Evolutionary conservation across 2,888 invertebrate species (phyloP).

Genomic region (Synergus itoensis): DNA sequence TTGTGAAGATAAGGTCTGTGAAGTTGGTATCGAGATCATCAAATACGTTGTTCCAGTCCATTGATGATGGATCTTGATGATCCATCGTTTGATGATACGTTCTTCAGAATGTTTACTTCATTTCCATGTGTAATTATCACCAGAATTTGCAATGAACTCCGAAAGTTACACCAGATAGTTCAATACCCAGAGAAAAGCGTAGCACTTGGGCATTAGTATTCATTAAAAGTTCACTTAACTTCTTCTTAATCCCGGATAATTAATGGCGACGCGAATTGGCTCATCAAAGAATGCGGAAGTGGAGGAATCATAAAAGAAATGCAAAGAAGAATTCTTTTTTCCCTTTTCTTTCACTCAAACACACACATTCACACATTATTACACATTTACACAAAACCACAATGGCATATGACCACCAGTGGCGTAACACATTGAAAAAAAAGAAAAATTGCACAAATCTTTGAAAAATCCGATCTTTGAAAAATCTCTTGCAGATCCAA

Average conservation of each 20-base stretch:
- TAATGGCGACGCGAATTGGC: slow-evolving; percentile 1
- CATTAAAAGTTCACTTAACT: slow-evolving; percentile 12
- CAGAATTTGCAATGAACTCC: not conserved
- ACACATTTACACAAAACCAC: slow-evolving; percentile 41
- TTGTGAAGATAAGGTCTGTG: not conserved
- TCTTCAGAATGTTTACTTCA: not conserved
- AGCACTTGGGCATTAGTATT: slow-evolving; percentile 14
- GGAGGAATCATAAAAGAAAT: not conserved
- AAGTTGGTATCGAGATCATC: not conserved
- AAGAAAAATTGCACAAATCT: not conserved
- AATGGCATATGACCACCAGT: slow-evolving; percentile 17
- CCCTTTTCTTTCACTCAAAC: slow-evolving; percentile 20
- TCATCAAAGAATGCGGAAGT: not conserved
- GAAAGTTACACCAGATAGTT: not conserved
- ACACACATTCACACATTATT: slow-evolving; percentile 44
- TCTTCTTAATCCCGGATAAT: not conserved
- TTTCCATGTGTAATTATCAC: not conserved
- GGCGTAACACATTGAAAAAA: not conserved
- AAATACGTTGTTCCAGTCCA: not conserved
- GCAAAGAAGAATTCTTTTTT: not conserved
- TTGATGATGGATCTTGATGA: not conserved
- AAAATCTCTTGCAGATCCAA: not conserved
- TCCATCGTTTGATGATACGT: not conserved
- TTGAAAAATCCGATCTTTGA: not conserved
- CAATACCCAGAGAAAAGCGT: slow-evolving; percentile 1